A percentile compares a stretch with the other conserved stretches of the same genome.
phyloP scores from a whole-genome alignment of 2,113 vertebrate species.

The Odocoileus virginianus region DNA sequence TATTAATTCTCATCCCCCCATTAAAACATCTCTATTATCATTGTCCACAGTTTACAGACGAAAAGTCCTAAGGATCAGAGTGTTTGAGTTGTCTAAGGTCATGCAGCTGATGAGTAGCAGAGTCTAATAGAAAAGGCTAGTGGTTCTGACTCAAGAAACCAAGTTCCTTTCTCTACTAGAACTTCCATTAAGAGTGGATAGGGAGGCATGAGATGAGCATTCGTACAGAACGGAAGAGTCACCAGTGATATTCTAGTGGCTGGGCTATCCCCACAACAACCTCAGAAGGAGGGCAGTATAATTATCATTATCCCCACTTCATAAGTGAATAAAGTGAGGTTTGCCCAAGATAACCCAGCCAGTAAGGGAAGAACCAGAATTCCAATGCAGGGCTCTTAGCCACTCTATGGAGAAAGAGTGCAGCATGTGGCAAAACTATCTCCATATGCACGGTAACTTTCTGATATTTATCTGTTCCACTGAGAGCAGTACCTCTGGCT shows the following conservation, averaged over 20 bases:
- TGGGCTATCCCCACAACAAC: background rate
- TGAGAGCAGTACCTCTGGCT: background rate
- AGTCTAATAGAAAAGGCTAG: background rate
- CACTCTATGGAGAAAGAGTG: background rate
- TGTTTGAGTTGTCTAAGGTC: background rate
- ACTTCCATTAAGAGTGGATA: background rate
- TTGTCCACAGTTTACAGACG: background rate
- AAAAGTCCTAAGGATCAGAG: background rate
- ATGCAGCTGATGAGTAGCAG: background rate
- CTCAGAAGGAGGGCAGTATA: fast-evolving
- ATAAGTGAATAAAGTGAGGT: background rate
- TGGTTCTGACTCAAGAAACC: background rate
- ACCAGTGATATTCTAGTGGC: background rate
- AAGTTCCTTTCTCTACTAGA: background rate
- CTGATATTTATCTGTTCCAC: background rate
- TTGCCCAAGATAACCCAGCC: background rate
- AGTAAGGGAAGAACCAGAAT: background rate
- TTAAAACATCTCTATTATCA: background rate
- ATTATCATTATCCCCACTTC: background rate
- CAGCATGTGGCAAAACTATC: background rate
- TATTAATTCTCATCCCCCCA: background rate
- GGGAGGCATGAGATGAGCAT: background rate
- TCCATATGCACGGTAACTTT: background rate
- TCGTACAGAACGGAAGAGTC: background rate
- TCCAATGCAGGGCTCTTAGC: background rate